Evolutionary conservation across 2,888 invertebrate species (phyloP).

Genomic region (Lycocerus yunnanus): DNA sequence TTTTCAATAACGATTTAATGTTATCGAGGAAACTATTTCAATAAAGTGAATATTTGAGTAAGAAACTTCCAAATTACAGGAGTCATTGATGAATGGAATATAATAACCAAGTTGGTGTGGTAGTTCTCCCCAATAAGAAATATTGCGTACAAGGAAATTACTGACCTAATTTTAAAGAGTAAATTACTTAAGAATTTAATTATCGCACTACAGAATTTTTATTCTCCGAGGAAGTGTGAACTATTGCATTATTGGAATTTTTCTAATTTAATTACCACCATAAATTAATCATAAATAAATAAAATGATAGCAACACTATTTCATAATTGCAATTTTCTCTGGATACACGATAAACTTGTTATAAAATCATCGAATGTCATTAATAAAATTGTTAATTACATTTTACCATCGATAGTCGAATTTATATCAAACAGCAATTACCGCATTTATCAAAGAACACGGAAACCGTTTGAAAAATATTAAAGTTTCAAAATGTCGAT

Average conservation of each 20-base stretch:
- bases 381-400: neutral
- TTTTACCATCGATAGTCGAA: neutral
- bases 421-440: neutral
- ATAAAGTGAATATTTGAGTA: neutral
- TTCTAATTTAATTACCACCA: neutral
- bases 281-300: neutral
- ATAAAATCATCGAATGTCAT: neutral
- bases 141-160: neutral
- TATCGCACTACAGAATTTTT: neutral
- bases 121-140: neutral
- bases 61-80: constrained; percentile 10
- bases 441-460: neutral
- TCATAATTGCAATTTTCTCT: neutral
- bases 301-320: neutral
- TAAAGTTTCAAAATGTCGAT: neutral
- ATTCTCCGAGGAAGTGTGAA: neutral
- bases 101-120: constrained; percentile 5
- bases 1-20: neutral
- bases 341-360: neutral
- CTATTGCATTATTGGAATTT: neutral
- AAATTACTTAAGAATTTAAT: neutral
- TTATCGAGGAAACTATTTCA: constrained; percentile 7
- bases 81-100: constrained; percentile 12
- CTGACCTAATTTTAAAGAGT: neutral
- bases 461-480: neutral